Evolutionary conservation across 35 echinoderm and acorn worm species (phyloP).

Genomic region (Heliocidaris erythrogramma): DNA sequence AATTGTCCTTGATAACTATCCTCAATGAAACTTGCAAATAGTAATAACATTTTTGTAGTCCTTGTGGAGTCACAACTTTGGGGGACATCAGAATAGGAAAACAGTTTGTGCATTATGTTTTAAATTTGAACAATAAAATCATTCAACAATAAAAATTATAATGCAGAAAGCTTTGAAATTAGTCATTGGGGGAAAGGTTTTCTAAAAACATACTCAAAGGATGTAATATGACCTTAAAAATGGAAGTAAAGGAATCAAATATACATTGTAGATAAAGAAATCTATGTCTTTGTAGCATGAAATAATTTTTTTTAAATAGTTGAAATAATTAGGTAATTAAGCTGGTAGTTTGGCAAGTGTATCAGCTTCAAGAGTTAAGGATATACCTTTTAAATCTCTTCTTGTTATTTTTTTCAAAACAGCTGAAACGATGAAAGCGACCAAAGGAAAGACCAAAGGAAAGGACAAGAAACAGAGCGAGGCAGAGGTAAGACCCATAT

Average conservation of each 20-base stretch:
- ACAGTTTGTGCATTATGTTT: neutral
- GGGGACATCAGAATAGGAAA: neutral
- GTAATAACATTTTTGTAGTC: neutral
- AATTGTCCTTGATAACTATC: neutral
- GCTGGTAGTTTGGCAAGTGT: neutral
- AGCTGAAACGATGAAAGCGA: constrained; percentile 87
- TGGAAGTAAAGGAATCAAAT: neutral
- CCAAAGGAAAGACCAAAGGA: constrained; percentile 86
- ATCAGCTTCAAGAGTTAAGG: neutral
- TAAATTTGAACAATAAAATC: neutral
- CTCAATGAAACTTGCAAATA: neutral
- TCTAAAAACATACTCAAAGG: no score
- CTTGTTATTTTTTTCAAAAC: neutral
- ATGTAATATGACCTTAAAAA: no score
- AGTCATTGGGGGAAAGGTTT: no score
- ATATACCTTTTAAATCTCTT: neutral
- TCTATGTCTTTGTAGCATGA: neutral
- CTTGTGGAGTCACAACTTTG: neutral
- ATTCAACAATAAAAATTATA: neutral
- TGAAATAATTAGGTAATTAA: no score
- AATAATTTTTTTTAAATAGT: no score
- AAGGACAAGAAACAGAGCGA: constrained; percentile 98
- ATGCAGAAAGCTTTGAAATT: neutral
- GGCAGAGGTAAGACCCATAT: constrained; percentile 65
- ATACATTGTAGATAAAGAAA: no score